phyloP scores from a whole-genome alignment of 2,113 vertebrate species.

The Neogale vison region DNA sequence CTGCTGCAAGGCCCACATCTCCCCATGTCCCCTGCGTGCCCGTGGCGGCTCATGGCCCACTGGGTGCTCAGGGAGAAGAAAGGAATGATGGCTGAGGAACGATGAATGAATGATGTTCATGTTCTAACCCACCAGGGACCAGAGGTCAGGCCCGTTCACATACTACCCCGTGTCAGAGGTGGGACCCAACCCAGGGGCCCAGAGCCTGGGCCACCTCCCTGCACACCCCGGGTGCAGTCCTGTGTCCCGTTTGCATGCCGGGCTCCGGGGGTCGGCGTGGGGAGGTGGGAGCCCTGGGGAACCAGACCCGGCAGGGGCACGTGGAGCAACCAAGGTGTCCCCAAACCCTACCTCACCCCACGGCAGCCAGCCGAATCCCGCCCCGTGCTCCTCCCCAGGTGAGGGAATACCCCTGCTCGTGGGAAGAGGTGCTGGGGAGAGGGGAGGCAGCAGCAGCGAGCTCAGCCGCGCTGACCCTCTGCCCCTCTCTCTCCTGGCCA shows the following conservation, averaged over 20 bases:
- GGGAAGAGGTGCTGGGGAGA: rapidly evolving
- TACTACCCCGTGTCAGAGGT: rapidly evolving
- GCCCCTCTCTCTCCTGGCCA: constrained; percentile 72
- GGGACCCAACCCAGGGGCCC: not conserved
- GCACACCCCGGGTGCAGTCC: not conserved
- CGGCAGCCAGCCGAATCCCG: rapidly evolving
- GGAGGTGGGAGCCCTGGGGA: rapidly evolving
- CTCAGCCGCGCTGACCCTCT: not conserved
- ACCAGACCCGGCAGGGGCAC: not conserved
- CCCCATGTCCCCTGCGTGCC: rapidly evolving
- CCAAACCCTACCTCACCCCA: not conserved
- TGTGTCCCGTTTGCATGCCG: not conserved
- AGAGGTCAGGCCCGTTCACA: no score
- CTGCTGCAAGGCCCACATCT: rapidly evolving
- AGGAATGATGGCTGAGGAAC: rapidly evolving
- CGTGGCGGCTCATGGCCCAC: rapidly evolving
- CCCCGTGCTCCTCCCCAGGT: rapidly evolving
- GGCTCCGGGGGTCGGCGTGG: rapidly evolving
- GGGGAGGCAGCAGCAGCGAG: no score
- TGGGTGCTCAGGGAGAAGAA: not conserved
- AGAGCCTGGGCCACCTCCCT: rapidly evolving
- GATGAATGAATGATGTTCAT: rapidly evolving
- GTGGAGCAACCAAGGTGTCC: rapidly evolving
- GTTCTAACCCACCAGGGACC: no score
- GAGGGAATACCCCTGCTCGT: rapidly evolving